Conservation (phyloP, 2,797 vertebrate genomes). For the Anabacerthia variegaticeps region DNA sequence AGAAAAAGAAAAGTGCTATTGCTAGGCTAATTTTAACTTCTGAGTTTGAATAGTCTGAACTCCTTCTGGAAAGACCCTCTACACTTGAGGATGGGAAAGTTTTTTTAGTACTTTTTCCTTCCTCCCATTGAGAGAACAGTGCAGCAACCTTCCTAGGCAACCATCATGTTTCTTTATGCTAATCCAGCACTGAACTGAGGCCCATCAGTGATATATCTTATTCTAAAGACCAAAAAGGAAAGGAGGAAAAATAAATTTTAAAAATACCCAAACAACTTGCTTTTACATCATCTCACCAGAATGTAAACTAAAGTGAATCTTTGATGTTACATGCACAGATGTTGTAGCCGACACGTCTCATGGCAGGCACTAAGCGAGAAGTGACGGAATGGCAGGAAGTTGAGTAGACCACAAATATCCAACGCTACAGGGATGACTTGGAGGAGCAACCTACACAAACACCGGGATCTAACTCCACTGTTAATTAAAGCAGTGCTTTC, state of each 20-base stretch:
- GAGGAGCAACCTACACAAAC: conserved; percentile 38
- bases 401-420: conserved; percentile 75
- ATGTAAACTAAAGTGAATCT: conserved; percentile 77
- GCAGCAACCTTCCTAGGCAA: neutral
- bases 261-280: conserved; percentile 61
- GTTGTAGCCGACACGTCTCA: conserved; percentile 69
- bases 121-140: neutral
- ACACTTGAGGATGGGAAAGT: neutral
- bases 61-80: neutral
- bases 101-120: neutral
- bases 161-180: neutral
- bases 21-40: neutral
- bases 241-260: conserved; percentile 18
- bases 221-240: conserved; percentile 19
- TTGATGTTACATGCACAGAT: conserved; percentile 81
- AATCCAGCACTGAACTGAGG: conserved; percentile 17
- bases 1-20: neutral
- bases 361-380: conserved; percentile 70
- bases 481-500: conserved; percentile 19
- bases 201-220: neutral
- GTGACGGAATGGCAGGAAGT: conserved; percentile 67
- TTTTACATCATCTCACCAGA: conserved; percentile 76
- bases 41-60: neutral
- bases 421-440: conserved; percentile 49
- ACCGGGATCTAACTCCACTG: neutral